A percentile compares a stretch with the other conserved stretches of the same genome.
These are phyloP conservation scores for Bombus affinis DNA, from an alignment of 1,140 invertebrate genomes.

Conservation along the genomic window DNA sequence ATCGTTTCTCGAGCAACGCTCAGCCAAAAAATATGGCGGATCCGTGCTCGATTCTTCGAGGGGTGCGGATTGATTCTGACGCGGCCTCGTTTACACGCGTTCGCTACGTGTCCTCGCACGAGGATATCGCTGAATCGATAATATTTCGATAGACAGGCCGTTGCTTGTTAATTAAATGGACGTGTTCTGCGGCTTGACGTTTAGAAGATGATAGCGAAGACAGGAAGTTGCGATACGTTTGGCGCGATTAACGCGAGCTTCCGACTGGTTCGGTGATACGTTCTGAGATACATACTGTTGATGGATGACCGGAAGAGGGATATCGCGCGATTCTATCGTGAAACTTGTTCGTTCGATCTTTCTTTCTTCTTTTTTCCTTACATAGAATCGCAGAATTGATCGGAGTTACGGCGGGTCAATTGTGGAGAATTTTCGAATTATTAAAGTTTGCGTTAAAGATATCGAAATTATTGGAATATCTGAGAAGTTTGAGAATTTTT, in stretches of 20 bases:
- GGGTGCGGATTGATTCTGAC: conserved; percentile 14
- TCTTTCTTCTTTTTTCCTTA: background rate
- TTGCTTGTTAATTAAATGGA: background rate
- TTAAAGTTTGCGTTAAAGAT: no score
- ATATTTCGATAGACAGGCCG: background rate
- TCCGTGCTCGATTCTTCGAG: conserved; percentile 30
- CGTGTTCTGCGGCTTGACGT: conserved; percentile 33
- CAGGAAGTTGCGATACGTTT: background rate
- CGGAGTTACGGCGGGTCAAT: background rate
- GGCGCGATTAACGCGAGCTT: background rate
- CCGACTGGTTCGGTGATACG: background rate
- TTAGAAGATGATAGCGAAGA: background rate
- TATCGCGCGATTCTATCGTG: background rate
- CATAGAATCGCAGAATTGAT: background rate
- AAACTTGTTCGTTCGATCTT: background rate
- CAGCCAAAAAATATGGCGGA: background rate
- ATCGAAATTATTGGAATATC: no score
- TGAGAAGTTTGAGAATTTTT: no score
- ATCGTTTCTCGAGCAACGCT: conserved; percentile 55
- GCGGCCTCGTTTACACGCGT: conserved; percentile 29
- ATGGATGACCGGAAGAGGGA: background rate
- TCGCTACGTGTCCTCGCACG: background rate
- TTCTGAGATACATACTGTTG: background rate
- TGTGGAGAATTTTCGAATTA: background rate
- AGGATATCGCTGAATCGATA: background rate